Percentiles rank a stretch among this genome's conserved stretches.
phyloP scores from a whole-genome alignment of 1,140 invertebrate genomes.

The Polypedilum pembai region DNA sequence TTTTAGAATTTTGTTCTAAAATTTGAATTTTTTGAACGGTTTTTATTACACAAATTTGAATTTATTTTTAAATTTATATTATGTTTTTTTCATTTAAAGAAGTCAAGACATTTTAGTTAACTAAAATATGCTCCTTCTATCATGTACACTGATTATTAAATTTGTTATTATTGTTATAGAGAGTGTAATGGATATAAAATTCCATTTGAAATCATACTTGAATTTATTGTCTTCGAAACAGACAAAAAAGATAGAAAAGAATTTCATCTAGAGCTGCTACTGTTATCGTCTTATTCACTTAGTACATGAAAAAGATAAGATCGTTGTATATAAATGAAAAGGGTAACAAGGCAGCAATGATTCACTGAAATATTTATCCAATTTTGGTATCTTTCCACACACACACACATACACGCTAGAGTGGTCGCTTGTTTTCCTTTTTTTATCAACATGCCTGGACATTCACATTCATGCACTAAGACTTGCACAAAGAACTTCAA shows the following conservation, averaged over 20 bases:
- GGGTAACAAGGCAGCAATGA: constrained; percentile 5
- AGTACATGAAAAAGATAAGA: constrained; percentile 5
- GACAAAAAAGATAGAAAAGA: not conserved
- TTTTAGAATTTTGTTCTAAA: too few species aligned
- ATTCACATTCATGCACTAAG: not conserved
- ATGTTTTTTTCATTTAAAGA: too few species aligned
- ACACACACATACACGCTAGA: not conserved
- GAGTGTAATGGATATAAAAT: not conserved
- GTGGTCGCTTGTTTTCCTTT: not conserved
- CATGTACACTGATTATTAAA: too few species aligned
- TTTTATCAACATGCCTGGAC: not conserved
- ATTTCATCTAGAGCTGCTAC: not conserved
- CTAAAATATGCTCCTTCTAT: too few species aligned
- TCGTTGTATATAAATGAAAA: constrained; percentile 12
- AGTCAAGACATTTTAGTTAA: too few species aligned
- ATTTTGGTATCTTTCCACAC: not conserved
- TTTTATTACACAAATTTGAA: too few species aligned
- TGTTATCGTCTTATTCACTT: not conserved
- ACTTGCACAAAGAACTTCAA: not conserved
- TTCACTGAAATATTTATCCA: constrained; percentile 19
- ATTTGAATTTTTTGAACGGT: too few species aligned
- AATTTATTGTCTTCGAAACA: constrained; percentile 15
- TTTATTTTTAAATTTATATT: too few species aligned
- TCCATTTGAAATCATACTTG: constrained; percentile 22
- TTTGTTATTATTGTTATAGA: too few species aligned